Percentiles rank a stretch among this genome's conserved stretches.
Conservation (phyloP, 2,888 invertebrate species). For the Diloba caeruleocephala region DNA sequence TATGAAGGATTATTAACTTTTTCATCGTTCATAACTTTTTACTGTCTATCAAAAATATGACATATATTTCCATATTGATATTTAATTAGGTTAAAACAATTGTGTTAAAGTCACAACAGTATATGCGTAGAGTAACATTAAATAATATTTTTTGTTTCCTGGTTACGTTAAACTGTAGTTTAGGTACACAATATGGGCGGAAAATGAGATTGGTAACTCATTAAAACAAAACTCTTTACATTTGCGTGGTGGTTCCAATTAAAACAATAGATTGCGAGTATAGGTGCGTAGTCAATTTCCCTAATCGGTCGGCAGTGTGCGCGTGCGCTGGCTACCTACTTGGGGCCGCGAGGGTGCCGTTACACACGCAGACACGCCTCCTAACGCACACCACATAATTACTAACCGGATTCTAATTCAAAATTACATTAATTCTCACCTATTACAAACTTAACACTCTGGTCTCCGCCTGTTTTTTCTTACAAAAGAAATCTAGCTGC, state of each 20-base stretch:
- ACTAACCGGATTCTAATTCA: constrained; percentile 45
- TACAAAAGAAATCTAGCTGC: constrained; percentile 28
- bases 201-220: constrained; percentile 59
- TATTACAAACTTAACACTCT: constrained; percentile 11
- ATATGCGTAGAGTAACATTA: constrained; percentile 21
- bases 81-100: constrained; percentile 18
- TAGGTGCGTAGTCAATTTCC: constrained; percentile 74
- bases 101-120: constrained; percentile 25
- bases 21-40: too few species aligned
- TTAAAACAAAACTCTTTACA: constrained; percentile 59
- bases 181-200: constrained; percentile 43
- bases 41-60: too few species aligned
- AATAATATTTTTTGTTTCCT: constrained; percentile 50
- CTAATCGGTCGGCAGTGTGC: constrained; percentile 71
- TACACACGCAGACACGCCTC: constrained; percentile 76
- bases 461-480: constrained; percentile 12
- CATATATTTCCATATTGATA: constrained; percentile 7
- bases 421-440: constrained; percentile 27
- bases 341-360: constrained; percentile 83
- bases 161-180: constrained; percentile 37
- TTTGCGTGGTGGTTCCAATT: constrained; percentile 63
- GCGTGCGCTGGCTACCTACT: constrained; percentile 71
- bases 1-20: too few species aligned
- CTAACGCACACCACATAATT: constrained; percentile 58
- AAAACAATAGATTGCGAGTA: constrained; percentile 69